Conservation (phyloP, 2,113 vertebrate genomes). For the Mesitornis unicolor region DNA sequence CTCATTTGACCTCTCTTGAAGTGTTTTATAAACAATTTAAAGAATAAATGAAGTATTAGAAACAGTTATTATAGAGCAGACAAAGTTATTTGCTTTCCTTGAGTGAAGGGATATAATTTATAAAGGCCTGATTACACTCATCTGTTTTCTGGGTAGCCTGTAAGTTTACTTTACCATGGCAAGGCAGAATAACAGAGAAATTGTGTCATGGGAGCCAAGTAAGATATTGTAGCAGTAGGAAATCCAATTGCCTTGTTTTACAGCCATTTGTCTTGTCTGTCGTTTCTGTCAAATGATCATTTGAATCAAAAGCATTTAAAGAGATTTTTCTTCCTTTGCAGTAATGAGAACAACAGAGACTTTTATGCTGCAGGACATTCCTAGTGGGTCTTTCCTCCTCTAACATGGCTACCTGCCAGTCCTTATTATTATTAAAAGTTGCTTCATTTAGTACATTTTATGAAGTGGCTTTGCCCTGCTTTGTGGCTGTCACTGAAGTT, state of each 20-base stretch:
- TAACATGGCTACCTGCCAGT: slow-evolving; percentile 52
- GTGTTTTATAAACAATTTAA: slow-evolving; percentile 70
- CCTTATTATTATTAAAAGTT: slow-evolving; percentile 32
- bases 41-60: slow-evolving; percentile 65
- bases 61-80: slow-evolving; percentile 55
- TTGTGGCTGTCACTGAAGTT: not conserved
- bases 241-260: slow-evolving; percentile 60
- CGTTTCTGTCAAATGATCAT: slow-evolving; percentile 55
- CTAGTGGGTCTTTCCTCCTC: slow-evolving; percentile 42
- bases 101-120: slow-evolving; percentile 55
- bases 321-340: slow-evolving; percentile 55
- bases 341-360: slow-evolving; percentile 65
- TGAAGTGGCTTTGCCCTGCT: slow-evolving; percentile 4
- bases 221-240: slow-evolving; percentile 59
- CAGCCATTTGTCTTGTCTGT: slow-evolving; percentile 59
- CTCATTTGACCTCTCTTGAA: slow-evolving; percentile 49
- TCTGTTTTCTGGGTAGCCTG: slow-evolving; percentile 54
- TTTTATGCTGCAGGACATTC: slow-evolving; percentile 49
- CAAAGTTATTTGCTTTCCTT: slow-evolving; percentile 66
- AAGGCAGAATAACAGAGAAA: slow-evolving; percentile 62
- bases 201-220: slow-evolving; percentile 59
- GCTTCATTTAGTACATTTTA: slow-evolving; percentile 45
- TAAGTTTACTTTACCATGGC: slow-evolving; percentile 62
- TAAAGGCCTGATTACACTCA: slow-evolving; percentile 58
- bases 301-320: slow-evolving; percentile 63